These are phyloP conservation scores for Apotomis turbidana DNA, from an alignment of 2,888 invertebrate species.

Conservation along the genomic window DNA sequence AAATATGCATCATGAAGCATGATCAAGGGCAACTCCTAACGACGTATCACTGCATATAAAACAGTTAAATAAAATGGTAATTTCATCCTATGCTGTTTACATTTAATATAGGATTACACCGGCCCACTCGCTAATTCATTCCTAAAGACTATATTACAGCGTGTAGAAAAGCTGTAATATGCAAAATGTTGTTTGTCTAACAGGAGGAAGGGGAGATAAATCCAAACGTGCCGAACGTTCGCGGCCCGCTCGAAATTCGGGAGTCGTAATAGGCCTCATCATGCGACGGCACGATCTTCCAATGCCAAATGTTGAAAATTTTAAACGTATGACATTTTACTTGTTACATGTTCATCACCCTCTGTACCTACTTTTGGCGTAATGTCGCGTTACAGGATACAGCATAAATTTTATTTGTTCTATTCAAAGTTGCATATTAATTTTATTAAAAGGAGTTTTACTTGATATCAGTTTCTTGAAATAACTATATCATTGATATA, in stretches of 20 bases:
- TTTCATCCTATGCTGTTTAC: constrained; percentile 17
- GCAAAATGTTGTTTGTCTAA: constrained; percentile 56
- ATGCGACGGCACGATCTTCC: constrained; percentile 72
- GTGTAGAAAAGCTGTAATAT: constrained; percentile 47
- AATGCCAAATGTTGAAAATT: constrained; percentile 73
- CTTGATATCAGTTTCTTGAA: no score
- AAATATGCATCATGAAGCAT: no score
- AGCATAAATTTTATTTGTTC: not conserved
- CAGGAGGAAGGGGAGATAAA: constrained; percentile 61
- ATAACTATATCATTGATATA: no score
- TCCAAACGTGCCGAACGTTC: constrained; percentile 75
- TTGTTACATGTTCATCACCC: constrained; percentile 58
- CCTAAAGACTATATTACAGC: constrained; percentile 42
- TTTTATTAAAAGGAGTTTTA: no score
- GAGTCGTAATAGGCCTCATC: constrained; percentile 79
- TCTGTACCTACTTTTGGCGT: constrained; percentile 7
- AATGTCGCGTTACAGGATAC: not conserved
- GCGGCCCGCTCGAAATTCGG: constrained; percentile 64
- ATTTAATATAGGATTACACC: constrained; percentile 17
- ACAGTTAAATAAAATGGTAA: not conserved
- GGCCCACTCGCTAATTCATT: constrained; percentile 20
- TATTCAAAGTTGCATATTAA: not conserved
- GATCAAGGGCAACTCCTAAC: no score
- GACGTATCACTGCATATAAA: no score
- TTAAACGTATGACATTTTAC: constrained; percentile 64